Conservation (phyloP, 2,113 vertebrate species). For the Camelus dromedarius region DNA sequence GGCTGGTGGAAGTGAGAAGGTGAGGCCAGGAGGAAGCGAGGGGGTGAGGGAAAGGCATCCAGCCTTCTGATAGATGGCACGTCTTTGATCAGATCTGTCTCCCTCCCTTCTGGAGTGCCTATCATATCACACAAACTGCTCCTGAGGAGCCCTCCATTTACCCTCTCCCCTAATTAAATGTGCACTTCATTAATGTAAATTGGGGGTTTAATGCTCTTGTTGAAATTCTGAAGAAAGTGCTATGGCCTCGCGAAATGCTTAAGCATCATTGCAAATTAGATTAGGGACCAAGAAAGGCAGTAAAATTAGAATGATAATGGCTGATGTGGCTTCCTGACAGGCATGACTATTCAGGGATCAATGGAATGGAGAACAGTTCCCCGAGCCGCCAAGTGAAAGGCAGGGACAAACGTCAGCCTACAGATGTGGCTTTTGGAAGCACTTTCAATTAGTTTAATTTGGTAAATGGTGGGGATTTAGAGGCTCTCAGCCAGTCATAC, state of each 20-base stretch:
- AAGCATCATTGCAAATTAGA: constrained; percentile 99
- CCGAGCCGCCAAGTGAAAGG: constrained; percentile 92
- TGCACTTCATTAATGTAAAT: constrained; percentile 99
- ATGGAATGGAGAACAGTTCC: constrained; percentile 95
- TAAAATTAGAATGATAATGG: constrained; percentile 99
- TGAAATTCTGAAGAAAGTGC: constrained; percentile 99
- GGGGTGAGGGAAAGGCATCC: constrained; percentile 40
- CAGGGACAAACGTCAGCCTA: constrained; percentile 95
- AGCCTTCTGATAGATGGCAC: constrained; percentile 63
- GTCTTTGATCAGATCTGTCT: constrained; percentile 88
- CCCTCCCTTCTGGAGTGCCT: constrained; percentile 86
- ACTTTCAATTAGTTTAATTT: constrained; percentile 99
- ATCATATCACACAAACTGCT: constrained; percentile 90
- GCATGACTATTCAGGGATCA: constrained; percentile 99
- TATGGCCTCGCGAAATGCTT: constrained; percentile 96
- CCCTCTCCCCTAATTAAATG: constrained; percentile 98
- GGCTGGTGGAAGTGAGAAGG: constrained; percentile 35
- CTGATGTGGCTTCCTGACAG: constrained; percentile 99
- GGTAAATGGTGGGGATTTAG: constrained; percentile 99
- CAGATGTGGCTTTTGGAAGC: constrained; percentile 98
- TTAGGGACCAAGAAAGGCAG: constrained; percentile 99
- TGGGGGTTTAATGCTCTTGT: constrained; percentile 99
- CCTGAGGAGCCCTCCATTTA: constrained; percentile 93
- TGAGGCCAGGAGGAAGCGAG: not conserved
- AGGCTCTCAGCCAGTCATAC: constrained; percentile 96